Base-by-base conservation (phyloP, 2,797 vertebrate species). In the Lagodon rhomboides region DNA sequence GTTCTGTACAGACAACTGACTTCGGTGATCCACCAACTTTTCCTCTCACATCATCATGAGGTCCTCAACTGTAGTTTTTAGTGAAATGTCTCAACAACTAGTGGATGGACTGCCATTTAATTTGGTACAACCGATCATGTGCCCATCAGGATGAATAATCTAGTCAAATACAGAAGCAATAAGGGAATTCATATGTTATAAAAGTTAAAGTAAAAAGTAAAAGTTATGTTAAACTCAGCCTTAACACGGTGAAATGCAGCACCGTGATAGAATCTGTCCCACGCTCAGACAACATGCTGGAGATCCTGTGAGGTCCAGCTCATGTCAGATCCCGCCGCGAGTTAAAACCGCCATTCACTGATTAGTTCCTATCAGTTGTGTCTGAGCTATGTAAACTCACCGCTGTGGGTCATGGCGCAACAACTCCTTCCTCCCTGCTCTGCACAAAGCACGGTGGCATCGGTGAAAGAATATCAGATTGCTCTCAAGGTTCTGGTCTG, bases 341-440 rank as follows among this genome's bases (percentile, higher is more conserved):
- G 91, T 94, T 93, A 79, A 92, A 91, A 83, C 91, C 89, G 53
- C 87, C 84, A 86, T 82, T 74, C 75, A 83, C 91, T 92, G 93
- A 93, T 94, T 88, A 89, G 83, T 79, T 81, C 78, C 91, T 92
- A 92, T 94, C 93, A 89, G 88, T 66, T 87, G 79, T 78, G 95
- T 95, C 92, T 94, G 87, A 94, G 91, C 92, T 95, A 91, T 95
- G 93, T 95, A 95, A 96, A 95, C 95, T 96, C 91, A 90, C 81
- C 41, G 50, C 92, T 93, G 88, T 85, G 92, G 89, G 92, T 84
- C 83, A 72, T 83, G 89, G 86, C 38, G 56, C 64, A 93, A 89
- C 76, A 80, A 20, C 71, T 62, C 51, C 75, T 71, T 63, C 50
- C 49, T 50, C 23, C 55, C 15, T 58, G 41, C 80, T 77, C 59